phyloP scores from a whole-genome alignment of 2,888 invertebrate species.

The Biston betularia region DNA sequence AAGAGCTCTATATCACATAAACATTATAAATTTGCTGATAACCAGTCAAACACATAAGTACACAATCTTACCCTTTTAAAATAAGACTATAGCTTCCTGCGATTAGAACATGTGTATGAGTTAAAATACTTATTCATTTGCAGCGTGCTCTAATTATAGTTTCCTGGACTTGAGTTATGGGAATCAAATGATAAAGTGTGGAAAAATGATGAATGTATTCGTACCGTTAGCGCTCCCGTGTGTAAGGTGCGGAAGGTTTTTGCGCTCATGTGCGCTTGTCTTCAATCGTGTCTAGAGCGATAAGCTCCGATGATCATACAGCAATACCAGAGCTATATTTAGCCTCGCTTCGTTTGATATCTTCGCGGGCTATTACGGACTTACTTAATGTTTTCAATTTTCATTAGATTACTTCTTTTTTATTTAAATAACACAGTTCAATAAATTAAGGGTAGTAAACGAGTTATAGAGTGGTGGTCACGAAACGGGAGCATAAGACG shows the following conservation, averaged over 20 bases:
- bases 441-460: too few species aligned
- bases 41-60: background rate
- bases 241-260: constrained; percentile 66
- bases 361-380: constrained; percentile 57
- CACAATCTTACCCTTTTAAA: constrained; percentile 17
- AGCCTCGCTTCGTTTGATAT: constrained; percentile 71
- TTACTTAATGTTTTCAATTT: constrained; percentile 47
- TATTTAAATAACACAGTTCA: too few species aligned
- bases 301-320: constrained; percentile 76
- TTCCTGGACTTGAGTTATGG: constrained; percentile 41
- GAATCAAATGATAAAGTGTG: constrained; percentile 53
- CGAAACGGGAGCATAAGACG: too few species aligned
- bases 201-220: constrained; percentile 64
- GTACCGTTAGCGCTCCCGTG: constrained; percentile 62
- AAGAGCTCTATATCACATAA: background rate
- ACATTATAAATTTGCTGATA: background rate
- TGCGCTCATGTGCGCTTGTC: constrained; percentile 68
- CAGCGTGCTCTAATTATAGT: constrained; percentile 26
- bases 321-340: constrained; percentile 75
- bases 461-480: too few species aligned
- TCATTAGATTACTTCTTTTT: background rate
- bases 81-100: constrained; percentile 16
- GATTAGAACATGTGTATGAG: constrained; percentile 17
- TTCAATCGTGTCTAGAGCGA: constrained; percentile 75
- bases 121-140: constrained; percentile 14